A percentile compares a stretch with the other conserved stretches of the same genome.
Conservation (phyloP, 2,888 invertebrate species). For the Strigamia transsilvanica region DNA sequence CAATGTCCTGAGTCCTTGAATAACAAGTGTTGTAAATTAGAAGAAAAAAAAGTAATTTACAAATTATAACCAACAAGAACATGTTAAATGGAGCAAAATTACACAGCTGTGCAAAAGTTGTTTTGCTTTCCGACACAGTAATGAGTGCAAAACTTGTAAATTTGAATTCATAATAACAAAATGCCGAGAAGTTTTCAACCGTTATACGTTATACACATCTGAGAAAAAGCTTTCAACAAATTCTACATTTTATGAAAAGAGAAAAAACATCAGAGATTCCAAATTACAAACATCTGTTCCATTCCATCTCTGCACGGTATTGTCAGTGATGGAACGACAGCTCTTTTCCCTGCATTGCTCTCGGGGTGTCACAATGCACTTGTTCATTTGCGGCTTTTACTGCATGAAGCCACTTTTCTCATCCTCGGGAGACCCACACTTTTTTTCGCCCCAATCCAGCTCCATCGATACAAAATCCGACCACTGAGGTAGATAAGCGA, state of each 20-base stretch:
- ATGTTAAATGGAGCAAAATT: too few relatives aligned
- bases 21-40: too few relatives aligned
- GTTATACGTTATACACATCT: too few relatives aligned
- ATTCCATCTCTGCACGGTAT: not conserved
- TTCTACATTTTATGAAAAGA: not conserved
- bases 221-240: not conserved
- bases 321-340: conserved; percentile 22
- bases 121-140: not conserved
- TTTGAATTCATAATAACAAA: not conserved
- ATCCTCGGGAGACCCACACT: conserved; percentile 6
- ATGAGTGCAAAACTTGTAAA: not conserved
- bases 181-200: not conserved
- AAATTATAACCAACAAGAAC: too few relatives aligned
- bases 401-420: conserved; percentile 23
- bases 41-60: too few relatives aligned
- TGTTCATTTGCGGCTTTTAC: conserved; percentile 25
- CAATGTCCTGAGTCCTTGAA: too few relatives aligned
- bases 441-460: not conserved
- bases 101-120: too few relatives aligned
- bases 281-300: conserved; percentile 46
- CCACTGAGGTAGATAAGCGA: not conserved
- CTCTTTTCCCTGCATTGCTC: conserved; percentile 17
- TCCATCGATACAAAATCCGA: conserved; percentile 2
- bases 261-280: not conserved
- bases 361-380: conserved; percentile 31